Evolutionary conservation across 2,797 vertebrate genomes (phyloP), one percentile per base, ranked within the genome.

Genomic region (Nasua narica): DNA sequence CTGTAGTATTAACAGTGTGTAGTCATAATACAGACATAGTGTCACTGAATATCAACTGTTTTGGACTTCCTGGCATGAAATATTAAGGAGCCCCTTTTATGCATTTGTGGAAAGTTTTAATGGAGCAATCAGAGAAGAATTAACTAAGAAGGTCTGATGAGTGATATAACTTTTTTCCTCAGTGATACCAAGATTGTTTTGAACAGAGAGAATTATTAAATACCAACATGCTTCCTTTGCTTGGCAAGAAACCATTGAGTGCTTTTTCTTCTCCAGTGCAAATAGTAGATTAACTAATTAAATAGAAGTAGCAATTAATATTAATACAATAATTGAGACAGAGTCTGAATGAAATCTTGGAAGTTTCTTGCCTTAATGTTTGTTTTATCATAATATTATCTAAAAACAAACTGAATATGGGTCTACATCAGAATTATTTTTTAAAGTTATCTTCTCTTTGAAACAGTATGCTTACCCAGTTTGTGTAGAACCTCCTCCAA

Each of bases 131-230:
- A 90, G 46, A 94, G 87, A 91, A 94, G 86, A 93, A 95, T 94
- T 96, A 97, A 87, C 48, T 92, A 56, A 81, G 56, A 84, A 72
- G 81, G 58, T 87, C 82, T 93, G 56, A 84, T 95, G 74, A 81
- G 76, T 96, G 74, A 56, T 90, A 3, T 85, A 93, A 90, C 70
- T 91, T 94, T 95, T 88, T 89, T 87, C 32, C 29, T 96, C 16
- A 0, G 12, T 95, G 21, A 89, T 94, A 13, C 60, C 58, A 94
- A 91, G 35, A 96, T 96, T 46, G 2, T 35, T 98, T 91, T 90
- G 60, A 98, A 81, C 62, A 97, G 85, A 96, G 94, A 97, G 91
- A 91, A 96, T 97, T 95, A 90, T 87, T 94, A 96, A 96, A 92
- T 29, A 90, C 0, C 1, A 96, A 1, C 3, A 13, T 72, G 43